Conservation (phyloP, 1,140 invertebrate genomes). For the Theocolax elegans region DNA sequence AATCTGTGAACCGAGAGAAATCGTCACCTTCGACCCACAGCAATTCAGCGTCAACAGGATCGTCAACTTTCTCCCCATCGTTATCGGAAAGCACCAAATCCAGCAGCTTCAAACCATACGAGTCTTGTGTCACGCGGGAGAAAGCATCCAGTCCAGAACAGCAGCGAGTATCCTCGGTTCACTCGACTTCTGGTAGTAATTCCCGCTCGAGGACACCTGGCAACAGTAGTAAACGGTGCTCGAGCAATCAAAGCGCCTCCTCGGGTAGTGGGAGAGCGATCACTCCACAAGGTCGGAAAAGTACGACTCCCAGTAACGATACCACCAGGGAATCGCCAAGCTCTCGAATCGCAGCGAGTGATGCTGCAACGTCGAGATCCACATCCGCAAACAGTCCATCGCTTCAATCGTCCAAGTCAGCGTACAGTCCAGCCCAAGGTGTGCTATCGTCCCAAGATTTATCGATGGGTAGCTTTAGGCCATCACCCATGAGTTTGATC, state of each 20-base stretch:
- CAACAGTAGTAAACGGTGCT: slow-evolving; percentile 66
- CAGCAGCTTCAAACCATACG: slow-evolving; percentile 80
- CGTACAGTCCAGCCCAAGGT: slow-evolving; percentile 62
- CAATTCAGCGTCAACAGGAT: slow-evolving; percentile 53
- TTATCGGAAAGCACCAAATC: slow-evolving; percentile 59
- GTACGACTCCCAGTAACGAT: slow-evolving; percentile 61
- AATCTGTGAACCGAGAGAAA: slow-evolving; percentile 70
- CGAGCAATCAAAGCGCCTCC: slow-evolving; percentile 75
- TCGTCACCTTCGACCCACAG: slow-evolving; percentile 63
- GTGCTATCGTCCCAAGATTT: slow-evolving; percentile 73
- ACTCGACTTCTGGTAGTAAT: slow-evolving; percentile 52
- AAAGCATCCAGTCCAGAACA: slow-evolving; percentile 58
- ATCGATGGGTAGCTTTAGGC: slow-evolving; percentile 74
- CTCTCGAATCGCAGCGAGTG: slow-evolving; percentile 52
- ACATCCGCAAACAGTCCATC: slow-evolving; percentile 60
- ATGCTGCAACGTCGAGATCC: neutral
- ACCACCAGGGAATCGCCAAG: slow-evolving; percentile 63
- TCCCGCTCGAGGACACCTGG: slow-evolving; percentile 55
- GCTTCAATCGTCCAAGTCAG: slow-evolving; percentile 68
- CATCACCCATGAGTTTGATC: slow-evolving; percentile 67
- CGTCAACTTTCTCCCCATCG: slow-evolving; percentile 56
- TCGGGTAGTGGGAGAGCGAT: slow-evolving; percentile 62
- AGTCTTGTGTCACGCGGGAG: slow-evolving; percentile 69
- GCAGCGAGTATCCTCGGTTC: slow-evolving; percentile 55
- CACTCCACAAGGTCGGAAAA: slow-evolving; percentile 71